Evolutionary conservation across 2,113 vertebrate genomes (phyloP), one percentile per base, ranked within the genome.

Genomic region (Rousettus leschenaultii): DNA sequence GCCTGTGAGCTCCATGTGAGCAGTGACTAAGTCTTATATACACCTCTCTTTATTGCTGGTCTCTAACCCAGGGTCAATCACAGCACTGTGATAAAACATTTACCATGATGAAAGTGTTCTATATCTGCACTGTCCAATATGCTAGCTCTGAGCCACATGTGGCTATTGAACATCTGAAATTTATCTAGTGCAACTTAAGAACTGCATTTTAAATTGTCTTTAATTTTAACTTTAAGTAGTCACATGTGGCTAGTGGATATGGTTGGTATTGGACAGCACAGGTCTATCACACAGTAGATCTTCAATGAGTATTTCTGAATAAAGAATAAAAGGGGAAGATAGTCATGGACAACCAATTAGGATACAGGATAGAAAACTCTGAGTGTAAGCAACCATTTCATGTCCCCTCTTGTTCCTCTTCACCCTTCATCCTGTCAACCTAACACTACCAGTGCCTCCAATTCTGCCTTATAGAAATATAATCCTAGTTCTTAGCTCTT

Each of bases 201-300:
- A 77, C 55, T 55, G 61, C 28, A 45, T 93, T 96, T 91, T 75
- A 59, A 43, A 53, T 48, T 80, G 59, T 33, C 77, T 63, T 77
- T 61, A 55, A 85, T n/a, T 95, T 86, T 94, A 92, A 89, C 13
- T 74, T 89, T 65, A 89, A 90, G 61, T 89, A 70, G 61, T 35
- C 51, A 77, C 26, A 40, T 21, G 74, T 61, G 26, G 43, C 18
- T 89, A 79, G n/a, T 48, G 28, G 59, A 35, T 75, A 24, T 45
- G 26, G 48, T 66, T 45, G 26, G 48, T 66, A 82, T 48, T 86
- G 45, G 35, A 68, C 13, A 85, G 35, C 38, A 22, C 19, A 91
- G 15, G 33, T 61, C 7, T 66, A 70, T 43, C n/a, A 68, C 19
- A n/a, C 10, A 63, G 22, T 30, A 80, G 57, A 65, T 66, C 33